These are phyloP conservation scores for Heliconius sara DNA, from an alignment of 2,888 invertebrate genomes.

Conservation along the genomic window DNA sequence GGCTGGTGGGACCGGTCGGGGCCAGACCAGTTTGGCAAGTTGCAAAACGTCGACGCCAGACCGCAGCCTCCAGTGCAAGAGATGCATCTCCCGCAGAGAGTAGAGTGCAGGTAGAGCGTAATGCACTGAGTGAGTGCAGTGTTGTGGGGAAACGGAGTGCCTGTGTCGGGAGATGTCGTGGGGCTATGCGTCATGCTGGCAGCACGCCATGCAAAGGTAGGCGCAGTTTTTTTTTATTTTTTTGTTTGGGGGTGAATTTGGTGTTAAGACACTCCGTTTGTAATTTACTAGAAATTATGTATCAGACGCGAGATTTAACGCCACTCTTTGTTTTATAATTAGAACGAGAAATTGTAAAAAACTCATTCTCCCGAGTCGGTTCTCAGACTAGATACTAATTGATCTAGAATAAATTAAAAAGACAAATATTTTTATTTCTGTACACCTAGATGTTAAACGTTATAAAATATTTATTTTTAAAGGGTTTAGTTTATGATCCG, in stretches of 20 bases:
- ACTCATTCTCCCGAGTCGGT: not conserved
- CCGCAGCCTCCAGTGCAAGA: slow-evolving; percentile 3
- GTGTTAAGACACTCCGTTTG: not conserved
- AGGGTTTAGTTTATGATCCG: too few species aligned
- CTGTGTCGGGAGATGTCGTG: slow-evolving; percentile 47
- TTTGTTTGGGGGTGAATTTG: not conserved
- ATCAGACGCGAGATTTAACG: too few species aligned
- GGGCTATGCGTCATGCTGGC: slow-evolving; percentile 63
- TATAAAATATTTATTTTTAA: too few species aligned
- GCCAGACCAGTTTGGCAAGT: slow-evolving; percentile 39
- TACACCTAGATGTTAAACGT: too few species aligned
- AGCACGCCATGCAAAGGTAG: slow-evolving; percentile 72
- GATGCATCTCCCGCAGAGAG: not conserved
- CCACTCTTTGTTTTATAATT: not conserved
- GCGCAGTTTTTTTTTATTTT: not conserved
- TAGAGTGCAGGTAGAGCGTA: not conserved
- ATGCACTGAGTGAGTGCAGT: slow-evolving; percentile 4
- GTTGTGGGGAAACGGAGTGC: slow-evolving; percentile 37
- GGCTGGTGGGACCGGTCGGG: slow-evolving; percentile 47
- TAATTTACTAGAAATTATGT: too few species aligned
- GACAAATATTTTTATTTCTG: not conserved
- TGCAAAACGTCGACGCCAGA: slow-evolving; percentile 28
- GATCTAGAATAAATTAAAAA: too few species aligned
- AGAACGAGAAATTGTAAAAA: not conserved
- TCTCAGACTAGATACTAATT: not conserved